Evolutionary conservation across 2,113 vertebrate species (phyloP).

Genomic region (Aspiorhynchus laticeps): DNA sequence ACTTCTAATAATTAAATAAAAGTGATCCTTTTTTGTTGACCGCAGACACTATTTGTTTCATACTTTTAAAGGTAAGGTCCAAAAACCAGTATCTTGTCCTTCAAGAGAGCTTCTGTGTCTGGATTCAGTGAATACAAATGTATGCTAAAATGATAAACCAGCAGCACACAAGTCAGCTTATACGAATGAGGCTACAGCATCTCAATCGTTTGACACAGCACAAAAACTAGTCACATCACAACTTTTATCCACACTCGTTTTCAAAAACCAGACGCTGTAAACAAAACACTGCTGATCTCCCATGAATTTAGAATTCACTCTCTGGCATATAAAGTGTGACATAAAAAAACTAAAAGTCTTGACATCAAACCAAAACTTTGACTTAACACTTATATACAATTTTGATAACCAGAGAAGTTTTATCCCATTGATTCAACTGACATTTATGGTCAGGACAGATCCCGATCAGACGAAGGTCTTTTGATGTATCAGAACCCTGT

Average conservation of each 20-base stretch:
- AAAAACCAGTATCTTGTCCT: not conserved
- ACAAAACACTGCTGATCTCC: conserved; percentile 29
- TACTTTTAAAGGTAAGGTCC: not conserved
- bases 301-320: conserved; percentile 12
- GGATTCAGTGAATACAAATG: conserved; percentile 8
- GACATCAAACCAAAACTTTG: conserved; percentile 20
- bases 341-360: conserved; percentile 1
- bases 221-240: conserved; percentile 34
- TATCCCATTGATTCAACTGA: conserved; percentile 6
- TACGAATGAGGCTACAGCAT: not conserved
- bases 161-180: not conserved
- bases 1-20: not conserved
- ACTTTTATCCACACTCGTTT: not conserved
- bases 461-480: not conserved
- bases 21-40: not conserved
- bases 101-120: not conserved
- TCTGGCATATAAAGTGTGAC: conserved; percentile 34
- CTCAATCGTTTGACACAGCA: not conserved
- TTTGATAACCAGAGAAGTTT: not conserved
- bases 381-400: conserved; percentile 29
- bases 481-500: not conserved
- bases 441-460: not conserved
- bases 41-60: not conserved
- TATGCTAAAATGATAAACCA: not conserved
- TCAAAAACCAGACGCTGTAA: conserved; percentile 26